Evolutionary conservation across 2,888 invertebrate species (phyloP), one percentile per base, ranked within the genome.

Genomic region (Rhabditoides inermis): DNA sequence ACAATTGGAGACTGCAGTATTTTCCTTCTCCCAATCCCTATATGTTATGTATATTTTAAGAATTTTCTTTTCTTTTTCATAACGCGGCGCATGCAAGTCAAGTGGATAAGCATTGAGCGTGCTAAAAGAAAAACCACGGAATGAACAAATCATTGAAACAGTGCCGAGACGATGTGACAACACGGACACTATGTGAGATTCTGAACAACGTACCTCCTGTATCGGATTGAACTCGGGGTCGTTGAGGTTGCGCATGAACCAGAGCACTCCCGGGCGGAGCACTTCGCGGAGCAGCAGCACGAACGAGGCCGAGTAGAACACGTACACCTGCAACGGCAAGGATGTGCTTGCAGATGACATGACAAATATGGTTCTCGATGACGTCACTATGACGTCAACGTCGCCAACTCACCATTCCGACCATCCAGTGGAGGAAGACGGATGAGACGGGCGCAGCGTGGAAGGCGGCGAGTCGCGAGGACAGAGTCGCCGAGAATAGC

Each of bases 161-260:
- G n/a, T n/a, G n/a, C n/a, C n/a, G n/a, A n/a, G n/a, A n/a, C n/a
- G n/a, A n/a, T n/a, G n/a, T n/a, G n/a, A n/a, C n/a, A n/a, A n/a
- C n/a, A n/a, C n/a, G n/a, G n/a, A n/a, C n/a, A n/a, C n/a, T n/a
- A n/a, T n/a, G n/a, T n/a, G n/a, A n/a, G 23, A 3, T 32, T 18
- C 23, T 12, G 20, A 28, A 20, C 3, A 36, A 30, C 57, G 58
- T 64, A 82, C 82, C 78, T 83, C 90, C 81, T 90, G 92, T 57
- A 98, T 92, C 6, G 98, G 98, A 80, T 94, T 95, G 75, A 98
- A 98, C 75, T 98, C 95, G 0, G 98, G 95, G 80, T 98, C 95
- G 78, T 98, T 98, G 54, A 98, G 82, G 78, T 98, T 98, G 65
- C 94, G 84, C 68, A 98, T 82, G 79, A 98, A 98, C 95, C 95